phyloP scores from a whole-genome alignment of 2,797 vertebrate genomes.

The Xenops minutus region DNA sequence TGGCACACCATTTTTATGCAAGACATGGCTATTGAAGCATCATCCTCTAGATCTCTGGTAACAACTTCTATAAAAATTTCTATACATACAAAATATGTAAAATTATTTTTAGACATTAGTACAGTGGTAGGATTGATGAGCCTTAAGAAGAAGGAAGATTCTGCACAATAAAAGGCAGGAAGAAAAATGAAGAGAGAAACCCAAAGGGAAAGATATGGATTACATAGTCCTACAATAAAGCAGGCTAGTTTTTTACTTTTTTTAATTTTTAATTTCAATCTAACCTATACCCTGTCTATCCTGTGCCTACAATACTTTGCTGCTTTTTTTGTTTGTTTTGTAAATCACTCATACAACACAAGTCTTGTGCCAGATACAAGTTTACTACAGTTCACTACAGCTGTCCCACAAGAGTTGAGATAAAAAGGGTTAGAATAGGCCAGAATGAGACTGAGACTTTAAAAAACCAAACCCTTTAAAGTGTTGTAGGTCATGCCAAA shows the following conservation, averaged over 20 bases:
- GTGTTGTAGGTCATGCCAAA: not conserved
- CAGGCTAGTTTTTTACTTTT: not conserved
- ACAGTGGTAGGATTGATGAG: not conserved
- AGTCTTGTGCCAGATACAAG: not conserved
- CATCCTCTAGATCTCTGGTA: not conserved
- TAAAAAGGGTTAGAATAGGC: not conserved
- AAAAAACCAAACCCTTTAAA: not conserved
- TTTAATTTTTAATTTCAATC: not conserved
- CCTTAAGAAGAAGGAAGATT: not conserved
- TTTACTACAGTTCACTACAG: not conserved
- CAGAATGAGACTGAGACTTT: not conserved
- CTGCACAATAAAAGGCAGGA: not conserved
- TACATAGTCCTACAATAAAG: not conserved
- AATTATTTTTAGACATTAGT: not conserved
- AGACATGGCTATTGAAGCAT: not conserved
- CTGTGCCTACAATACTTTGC: not conserved
- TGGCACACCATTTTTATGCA: not conserved
- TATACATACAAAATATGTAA: not conserved
- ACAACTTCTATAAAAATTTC: not conserved
- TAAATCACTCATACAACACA: not conserved
- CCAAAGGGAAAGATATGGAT: not conserved
- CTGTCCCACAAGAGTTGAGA: not conserved
- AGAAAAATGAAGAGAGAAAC: not conserved
- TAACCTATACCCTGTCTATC: not conserved
- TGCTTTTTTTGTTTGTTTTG: not conserved